Evolutionary conservation across 2,888 invertebrate species (phyloP), one percentile per base, ranked within the genome.

Genomic region (Tuta absoluta): DNA sequence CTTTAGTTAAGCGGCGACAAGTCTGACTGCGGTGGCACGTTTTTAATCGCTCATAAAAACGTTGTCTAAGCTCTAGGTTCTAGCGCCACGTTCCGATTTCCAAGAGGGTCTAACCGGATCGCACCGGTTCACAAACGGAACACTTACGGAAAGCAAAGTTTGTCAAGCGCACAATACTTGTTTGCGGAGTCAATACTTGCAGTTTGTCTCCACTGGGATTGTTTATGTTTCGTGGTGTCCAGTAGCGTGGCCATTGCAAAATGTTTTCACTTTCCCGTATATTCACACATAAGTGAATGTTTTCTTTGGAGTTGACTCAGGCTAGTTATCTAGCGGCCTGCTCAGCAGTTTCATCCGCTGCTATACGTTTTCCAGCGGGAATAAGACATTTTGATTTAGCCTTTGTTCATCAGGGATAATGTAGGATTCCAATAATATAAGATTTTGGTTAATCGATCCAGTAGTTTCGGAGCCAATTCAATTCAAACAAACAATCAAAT

Each of bases 141-240:
- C 28, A 28, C 5, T 14, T 3, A 17, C 11, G 45, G 45, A 45
- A 17, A 17, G 17, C n/a, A 4, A n/a, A n/a, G 45, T 45, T 45
- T 45, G n/a, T 17, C 45, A 45, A 45, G 45, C 45, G 45, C 11
- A 45, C 45, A 45, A 45, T 45, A 45, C 45, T n/a, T 45, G 45
- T 45, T 45, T 45, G 45, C n/a, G 17, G 4, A 45, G 45, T 45
- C n/a, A 45, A 45, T 17, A 45, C 45, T 45, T 45, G 45, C 45
- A 17, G n/a, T 45, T 3, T 17, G n/a, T 17, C 17, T 45, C 45
- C 45, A 45, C 45, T 45, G 45, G 45, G 45, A 45, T 45, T 45
- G 45, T 41, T 41, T 41, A 41, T 41, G 41, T 45, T 45, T n/a
- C 45, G 45, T n/a, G 17, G 3, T 17, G 17, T 41, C 1, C 41